These are phyloP conservation scores for Venustaconcha ellipsiformis DNA, from an alignment of 1,140 invertebrate genomes.

Conservation along the genomic window DNA sequence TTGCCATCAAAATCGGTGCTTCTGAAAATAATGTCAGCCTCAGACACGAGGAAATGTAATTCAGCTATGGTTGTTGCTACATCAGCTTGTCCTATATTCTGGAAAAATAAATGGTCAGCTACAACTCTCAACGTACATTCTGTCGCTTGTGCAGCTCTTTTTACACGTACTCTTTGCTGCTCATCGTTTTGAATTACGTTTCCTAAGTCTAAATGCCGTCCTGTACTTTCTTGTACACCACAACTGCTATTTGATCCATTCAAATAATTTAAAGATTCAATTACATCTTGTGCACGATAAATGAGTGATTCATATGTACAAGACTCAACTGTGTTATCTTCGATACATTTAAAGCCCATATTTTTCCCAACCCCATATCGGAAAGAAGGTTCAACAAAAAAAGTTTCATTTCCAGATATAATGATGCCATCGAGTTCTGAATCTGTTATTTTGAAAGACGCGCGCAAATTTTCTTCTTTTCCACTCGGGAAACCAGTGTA, in stretches of 20 bases:
- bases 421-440: constrained; percentile 11
- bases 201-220: no score
- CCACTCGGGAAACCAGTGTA: no score
- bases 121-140: constrained; percentile 48
- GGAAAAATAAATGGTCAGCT: constrained; percentile 52
- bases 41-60: constrained; percentile 42
- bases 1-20: constrained; percentile 58
- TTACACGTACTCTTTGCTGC: constrained; percentile 9
- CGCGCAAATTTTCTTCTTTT: background rate
- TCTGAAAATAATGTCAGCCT: constrained; percentile 54
- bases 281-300: no score
- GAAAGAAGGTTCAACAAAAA: constrained; percentile 11
- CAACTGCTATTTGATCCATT: no score
- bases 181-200: no score
- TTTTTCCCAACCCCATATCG: no score
- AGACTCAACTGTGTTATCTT: no score
- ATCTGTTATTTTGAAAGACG: constrained; percentile 5
- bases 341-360: no score
- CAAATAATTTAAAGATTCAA: no score
- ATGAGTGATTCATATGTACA: no score
- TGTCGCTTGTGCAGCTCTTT: constrained; percentile 11
- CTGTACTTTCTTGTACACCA: no score
- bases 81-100: constrained; percentile 34
- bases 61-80: constrained; percentile 40
- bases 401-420: background rate